Conservation (phyloP, 2,888 invertebrate genomes). For the Clostera curtula region DNA sequence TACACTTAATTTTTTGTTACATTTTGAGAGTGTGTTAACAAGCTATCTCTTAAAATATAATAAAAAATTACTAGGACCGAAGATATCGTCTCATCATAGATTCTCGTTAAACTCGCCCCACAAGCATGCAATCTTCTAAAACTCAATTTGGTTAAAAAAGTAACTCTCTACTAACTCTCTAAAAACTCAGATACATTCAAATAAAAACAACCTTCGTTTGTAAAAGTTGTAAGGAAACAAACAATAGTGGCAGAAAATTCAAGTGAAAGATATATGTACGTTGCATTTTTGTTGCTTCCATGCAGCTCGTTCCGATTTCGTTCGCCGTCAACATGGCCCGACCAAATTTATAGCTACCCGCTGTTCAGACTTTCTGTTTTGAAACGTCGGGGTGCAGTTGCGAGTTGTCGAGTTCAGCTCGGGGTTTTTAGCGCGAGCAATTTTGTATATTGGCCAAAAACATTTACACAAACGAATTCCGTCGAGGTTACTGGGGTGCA, state of each 20-base stretch:
- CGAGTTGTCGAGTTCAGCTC: conserved; percentile 14
- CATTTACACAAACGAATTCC: too few species aligned
- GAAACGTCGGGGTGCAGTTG: conserved; percentile 15
- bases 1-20: too few species aligned
- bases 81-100: too few species aligned
- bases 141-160: too few species aligned
- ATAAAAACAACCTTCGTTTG: conserved; percentile 14
- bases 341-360: conserved; percentile 65
- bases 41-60: too few species aligned
- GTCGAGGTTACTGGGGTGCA: too few species aligned
- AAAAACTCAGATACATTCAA: too few species aligned
- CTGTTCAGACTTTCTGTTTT: conserved; percentile 32
- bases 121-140: too few species aligned
- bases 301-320: conserved; percentile 58
- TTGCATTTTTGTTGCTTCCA: conserved; percentile 62
- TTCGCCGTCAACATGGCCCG: conserved; percentile 56
- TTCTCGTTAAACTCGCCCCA: too few species aligned
- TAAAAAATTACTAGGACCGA: too few species aligned
- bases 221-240: conserved; percentile 26
- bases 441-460: conserved; percentile 2
- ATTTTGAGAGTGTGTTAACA: too few species aligned
- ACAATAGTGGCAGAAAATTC: conserved; percentile 42
- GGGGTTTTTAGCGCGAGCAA: conserved; percentile 12
- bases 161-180: too few species aligned
- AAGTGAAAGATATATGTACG: conserved; percentile 55